A percentile compares a stretch with the other conserved stretches of the same genome.
Evolutionary conservation across 2,113 vertebrate species (phyloP).

Genomic region (Coptodon rendalli): DNA sequence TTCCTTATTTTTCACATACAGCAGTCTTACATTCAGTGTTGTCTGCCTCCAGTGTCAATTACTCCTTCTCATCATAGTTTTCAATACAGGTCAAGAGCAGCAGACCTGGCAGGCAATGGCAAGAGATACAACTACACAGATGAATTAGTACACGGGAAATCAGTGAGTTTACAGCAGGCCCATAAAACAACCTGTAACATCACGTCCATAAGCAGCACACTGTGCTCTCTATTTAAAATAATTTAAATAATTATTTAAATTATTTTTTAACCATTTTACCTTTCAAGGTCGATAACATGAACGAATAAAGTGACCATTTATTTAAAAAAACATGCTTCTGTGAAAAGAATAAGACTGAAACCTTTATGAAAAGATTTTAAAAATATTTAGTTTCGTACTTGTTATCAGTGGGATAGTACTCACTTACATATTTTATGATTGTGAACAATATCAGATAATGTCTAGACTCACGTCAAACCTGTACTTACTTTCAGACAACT

Average conservation of each 20-base stretch:
- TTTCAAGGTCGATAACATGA: rapidly evolving
- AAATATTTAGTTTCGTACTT: rapidly evolving
- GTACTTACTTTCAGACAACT: not conserved
- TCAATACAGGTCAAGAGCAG: not conserved
- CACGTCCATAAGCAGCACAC: not conserved
- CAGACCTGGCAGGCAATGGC: not conserved
- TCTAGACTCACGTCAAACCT: not conserved
- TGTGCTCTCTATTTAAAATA: rapidly evolving
- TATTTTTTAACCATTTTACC: not conserved
- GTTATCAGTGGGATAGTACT: not conserved
- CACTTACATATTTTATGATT: not conserved
- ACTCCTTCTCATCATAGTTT: not conserved
- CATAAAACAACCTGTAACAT: not conserved
- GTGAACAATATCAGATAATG: not conserved
- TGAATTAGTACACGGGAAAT: not conserved
- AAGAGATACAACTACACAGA: not conserved
- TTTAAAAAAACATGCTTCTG: not conserved
- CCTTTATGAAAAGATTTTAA: not conserved
- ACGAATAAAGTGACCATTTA: not conserved
- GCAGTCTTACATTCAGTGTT: not conserved
- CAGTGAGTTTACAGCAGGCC: not conserved
- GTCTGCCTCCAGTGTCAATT: not conserved
- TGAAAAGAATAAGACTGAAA: not conserved
- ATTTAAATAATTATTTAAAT: not conserved
- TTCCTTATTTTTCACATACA: not conserved